Conservation (phyloP, 2,888 invertebrate genomes). For the Scaptomyza reducta region DNA sequence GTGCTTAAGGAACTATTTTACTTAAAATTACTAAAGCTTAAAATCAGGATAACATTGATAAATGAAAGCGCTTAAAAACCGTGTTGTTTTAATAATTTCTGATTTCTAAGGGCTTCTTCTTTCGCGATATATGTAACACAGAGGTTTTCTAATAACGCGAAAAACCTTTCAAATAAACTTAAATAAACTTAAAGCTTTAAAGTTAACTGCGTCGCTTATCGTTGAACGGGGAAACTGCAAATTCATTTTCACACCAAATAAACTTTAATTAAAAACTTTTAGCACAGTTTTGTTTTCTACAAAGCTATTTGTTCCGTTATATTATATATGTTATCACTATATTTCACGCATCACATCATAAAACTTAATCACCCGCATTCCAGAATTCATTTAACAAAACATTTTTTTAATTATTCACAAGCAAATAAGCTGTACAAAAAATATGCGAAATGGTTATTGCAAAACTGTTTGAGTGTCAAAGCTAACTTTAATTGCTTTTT, state of each 20-base stretch:
- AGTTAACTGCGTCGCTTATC: no score
- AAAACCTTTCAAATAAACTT: no score
- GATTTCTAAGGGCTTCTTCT: no score
- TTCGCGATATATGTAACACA: no score
- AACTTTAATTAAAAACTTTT: not conserved
- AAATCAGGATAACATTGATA: no score
- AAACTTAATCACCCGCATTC: not conserved
- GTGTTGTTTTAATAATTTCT: no score
- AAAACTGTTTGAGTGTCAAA: slow-evolving; percentile 14
- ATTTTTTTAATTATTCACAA: not conserved
- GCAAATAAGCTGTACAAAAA: not conserved
- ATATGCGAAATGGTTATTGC: slow-evolving; percentile 1
- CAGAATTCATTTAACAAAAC: not conserved
- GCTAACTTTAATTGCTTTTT: slow-evolving; percentile 16
- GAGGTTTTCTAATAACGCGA: no score
- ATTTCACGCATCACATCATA: slow-evolving; percentile 1
- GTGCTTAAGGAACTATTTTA: no score
- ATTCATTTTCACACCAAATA: not conserved
- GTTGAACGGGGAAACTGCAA: no score
- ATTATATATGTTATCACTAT: not conserved
- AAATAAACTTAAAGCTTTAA: no score
- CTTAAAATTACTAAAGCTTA: no score
- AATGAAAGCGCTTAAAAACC: no score
- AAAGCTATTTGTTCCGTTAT: not conserved
- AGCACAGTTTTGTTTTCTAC: not conserved